Base-by-base conservation (phyloP, 2,888 invertebrate species). In the Myopa testacea region DNA sequence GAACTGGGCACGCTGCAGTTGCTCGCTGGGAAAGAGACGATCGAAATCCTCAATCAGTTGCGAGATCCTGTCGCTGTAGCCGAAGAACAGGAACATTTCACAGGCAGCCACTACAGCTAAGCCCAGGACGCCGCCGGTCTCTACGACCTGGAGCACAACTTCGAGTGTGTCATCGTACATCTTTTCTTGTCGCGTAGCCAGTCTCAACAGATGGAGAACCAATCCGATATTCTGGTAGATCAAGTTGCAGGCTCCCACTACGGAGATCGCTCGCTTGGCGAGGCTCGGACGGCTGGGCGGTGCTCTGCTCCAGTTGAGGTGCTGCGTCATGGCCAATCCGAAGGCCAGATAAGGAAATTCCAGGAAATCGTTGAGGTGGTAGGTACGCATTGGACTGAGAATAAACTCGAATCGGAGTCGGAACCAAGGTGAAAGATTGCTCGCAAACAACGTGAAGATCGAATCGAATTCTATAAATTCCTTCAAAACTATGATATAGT, bases 171-270 rank as follows among this genome's bases (percentile, higher is more conserved):
- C 14, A 76, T 76, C 26, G 4, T 74, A 34, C 70, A 58, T 4
- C 76, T 62, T 65, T 10, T 10, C 65, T 37, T 34, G 55, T 12
- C 65, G 50, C 19, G 34, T 72, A 2, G 81, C 78, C 1, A 80
- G 73, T 62, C 79, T 52, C 7, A 80, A 67, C 60, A 86, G 63
- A 68, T 83, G 83, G 38, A 85, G 77, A 6, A 84, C 4, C 78
- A 85, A 77, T 19, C 87, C 88, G 7, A 85, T 4, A 70, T 82
- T 83, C 73, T 87, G 86, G 74, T 86, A 86, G 65, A 83, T 26
- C 55, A 86, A 74, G 74, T 84, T 86, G 3, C 69, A 8, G 10
- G 82, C 81, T 14, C 83, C 86, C 16, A 85, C 71, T 10, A 78
- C 55, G 73, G 83, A 83, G 79, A 81, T 82, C 4, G 80, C 10